Base-by-base conservation (phyloP, 30 jellyfish, hydroid and myxozoan genomes). In the Turritopsis dohrnii region DNA sequence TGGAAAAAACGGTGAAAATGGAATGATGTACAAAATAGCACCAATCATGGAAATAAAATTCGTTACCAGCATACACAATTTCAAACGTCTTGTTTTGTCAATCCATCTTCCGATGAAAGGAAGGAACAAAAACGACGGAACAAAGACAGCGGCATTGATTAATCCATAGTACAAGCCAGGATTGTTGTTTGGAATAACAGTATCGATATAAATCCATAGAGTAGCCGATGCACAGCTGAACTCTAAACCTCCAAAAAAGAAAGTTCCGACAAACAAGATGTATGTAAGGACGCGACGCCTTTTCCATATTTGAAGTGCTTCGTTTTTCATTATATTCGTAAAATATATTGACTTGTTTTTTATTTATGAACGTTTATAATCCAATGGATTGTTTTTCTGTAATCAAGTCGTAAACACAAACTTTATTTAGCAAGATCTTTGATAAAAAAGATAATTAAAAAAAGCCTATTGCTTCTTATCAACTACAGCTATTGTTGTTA, bases 81-180 rank as follows among this genome's bases (percentile, higher is more conserved):
- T 69, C 77, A 69, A 0, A 7, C 77, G 77, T 69, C 77, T 23
- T 19, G 77, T 69, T 69, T 69, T 69, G 30, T 69, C 77, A 27
- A 69, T 8, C 28, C 28, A 69, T 69, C 77, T 69, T 23, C 31
- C 28, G 16, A 69, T 27, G 30, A 69, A n/a, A 0, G 77, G 77
- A n/a, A 27, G 8, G 30, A 69, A 69, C 9, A 69, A 0, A 23
- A 69, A 69, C 0, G 77, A 9, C 19, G 77, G 77, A 9, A 69
- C 23, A 0, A n/a, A 69, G 30, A 69, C 28, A n/a, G 77, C 77
- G 8, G 77, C 77, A 19, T 69, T 69, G 28, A 69, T 69, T 19
- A 69, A 0, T n/a, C 77, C 77, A 69, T 69, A 69, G 30, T 7
- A 69, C 30, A 69, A 69, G 17, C 30, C 30, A 16, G 28, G 31